A percentile compares a stretch with the other conserved stretches of the same genome.
These are phyloP conservation scores for Drosophila quinaria DNA, from an alignment of 2,888 invertebrate species.

Conservation along the genomic window DNA sequence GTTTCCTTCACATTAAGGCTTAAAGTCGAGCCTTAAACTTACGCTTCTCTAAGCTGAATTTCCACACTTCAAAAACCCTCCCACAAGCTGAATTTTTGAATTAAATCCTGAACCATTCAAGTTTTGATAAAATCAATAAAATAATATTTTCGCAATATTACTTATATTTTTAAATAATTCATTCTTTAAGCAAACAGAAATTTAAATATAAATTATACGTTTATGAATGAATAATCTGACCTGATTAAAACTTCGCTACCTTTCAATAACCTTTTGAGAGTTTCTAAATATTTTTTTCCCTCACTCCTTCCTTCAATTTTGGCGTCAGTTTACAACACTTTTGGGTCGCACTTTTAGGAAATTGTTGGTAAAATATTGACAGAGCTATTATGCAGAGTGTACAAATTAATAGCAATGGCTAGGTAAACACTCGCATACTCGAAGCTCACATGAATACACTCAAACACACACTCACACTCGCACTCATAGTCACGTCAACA, in stretches of 20 bases:
- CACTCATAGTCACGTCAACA: slow-evolving; percentile 1
- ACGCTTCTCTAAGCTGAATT: neutral
- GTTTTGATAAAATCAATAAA: too few relatives aligned
- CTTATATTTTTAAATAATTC: too few relatives aligned
- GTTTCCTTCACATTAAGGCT: slow-evolving; percentile 2
- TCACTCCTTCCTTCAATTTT: neutral
- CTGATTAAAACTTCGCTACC: neutral
- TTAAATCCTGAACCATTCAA: neutral
- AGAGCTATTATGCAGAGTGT: slow-evolving; percentile 73
- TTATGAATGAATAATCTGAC: neutral
- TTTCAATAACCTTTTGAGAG: neutral
- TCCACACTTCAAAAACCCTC: neutral
- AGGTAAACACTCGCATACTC: slow-evolving; percentile 58
- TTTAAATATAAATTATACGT: too few relatives aligned
- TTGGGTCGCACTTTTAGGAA: slow-evolving; percentile 56
- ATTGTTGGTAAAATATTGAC: slow-evolving; percentile 74
- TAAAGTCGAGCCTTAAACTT: neutral
- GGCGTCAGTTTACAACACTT: slow-evolving; percentile 49
- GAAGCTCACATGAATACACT: slow-evolving; percentile 36
- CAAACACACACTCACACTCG: slow-evolving; percentile 15
- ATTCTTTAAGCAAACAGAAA: too few relatives aligned
- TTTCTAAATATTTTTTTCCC: neutral
- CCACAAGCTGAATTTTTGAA: neutral
- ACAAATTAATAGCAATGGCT: slow-evolving; percentile 75
- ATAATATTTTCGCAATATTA: too few relatives aligned